Evolutionary conservation across 2,797 vertebrate species (phyloP), one percentile per base, ranked within the genome.

Genomic region (Acestrorhynchus altus): DNA sequence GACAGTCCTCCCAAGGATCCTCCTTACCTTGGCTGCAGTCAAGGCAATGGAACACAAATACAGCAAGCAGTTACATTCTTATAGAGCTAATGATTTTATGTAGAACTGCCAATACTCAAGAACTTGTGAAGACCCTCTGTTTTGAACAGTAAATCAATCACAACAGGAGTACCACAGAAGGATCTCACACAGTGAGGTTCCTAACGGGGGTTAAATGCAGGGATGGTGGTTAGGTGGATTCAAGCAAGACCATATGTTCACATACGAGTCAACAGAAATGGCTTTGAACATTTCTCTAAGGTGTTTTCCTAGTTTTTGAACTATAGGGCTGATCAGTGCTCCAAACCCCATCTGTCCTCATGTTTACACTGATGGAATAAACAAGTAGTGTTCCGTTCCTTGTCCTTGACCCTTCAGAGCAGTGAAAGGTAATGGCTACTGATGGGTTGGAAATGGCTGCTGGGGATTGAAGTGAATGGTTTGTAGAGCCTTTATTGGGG

Each of bases 381-480:
- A 82, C 65, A 80, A 79, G 70, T 54, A n/a, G 40, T 72, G 74
- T 64, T 80, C 63, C 35, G 77, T 77, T 44, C 49, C 61, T 75
- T 82, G 77, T 77, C 77, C 80, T 84, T 82, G 83, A 82, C 77
- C 80, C 80, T 80, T 81, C 71, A 61, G 70, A 71, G 76, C 52
- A 40, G 18, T 71, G 66, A 57, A 77, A 80, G 77, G 76, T 85
- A 83, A 83, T 81, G 59, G 80, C 28, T 81, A 69, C 60, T 80
- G 78, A 81, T 80, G 76, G 71, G 77, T 77, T 84, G 76, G 78
- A 82, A 82, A 83, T 78, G 78, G 72, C 72, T 83, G 70, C 77
- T 66, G 69, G 74, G 60, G 74, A 78, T 68, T 79, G 82, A 79
- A 84, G 76, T 56, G 40, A 81, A 66, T 80, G 70, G 77, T 77